These are phyloP conservation scores for Melanaphis sacchari DNA, from an alignment of 1,140 invertebrate genomes.

Conservation along the genomic window DNA sequence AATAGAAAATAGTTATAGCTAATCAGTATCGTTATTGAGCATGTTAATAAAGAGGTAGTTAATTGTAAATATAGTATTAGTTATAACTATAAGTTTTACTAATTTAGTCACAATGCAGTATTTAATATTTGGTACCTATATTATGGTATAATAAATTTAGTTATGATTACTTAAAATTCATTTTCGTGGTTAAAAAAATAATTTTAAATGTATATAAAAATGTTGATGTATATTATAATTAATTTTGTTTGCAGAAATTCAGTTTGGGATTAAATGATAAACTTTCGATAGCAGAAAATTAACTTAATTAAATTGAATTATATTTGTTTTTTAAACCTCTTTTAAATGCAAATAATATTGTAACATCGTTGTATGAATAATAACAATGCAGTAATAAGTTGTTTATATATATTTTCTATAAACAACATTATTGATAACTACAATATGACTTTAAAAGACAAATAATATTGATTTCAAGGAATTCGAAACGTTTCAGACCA, in stretches of 20 bases:
- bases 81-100: background rate
- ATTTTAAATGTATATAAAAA: background rate
- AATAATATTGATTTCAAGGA: background rate
- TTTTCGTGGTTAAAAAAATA: background rate
- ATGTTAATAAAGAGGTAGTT: background rate
- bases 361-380: constrained; percentile 1
- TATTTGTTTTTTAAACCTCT: background rate
- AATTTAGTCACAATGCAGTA: background rate
- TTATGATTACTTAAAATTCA: background rate
- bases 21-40: background rate
- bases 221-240: background rate
- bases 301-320: background rate
- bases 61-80: background rate
- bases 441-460: background rate
- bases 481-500: background rate
- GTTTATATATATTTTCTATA: background rate
- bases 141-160: background rate
- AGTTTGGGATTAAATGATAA: background rate
- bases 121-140: background rate
- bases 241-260: background rate
- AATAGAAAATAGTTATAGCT: background rate
- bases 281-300: background rate
- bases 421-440: background rate
- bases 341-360: background rate
- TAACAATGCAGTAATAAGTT: background rate